These are phyloP conservation scores for Crotalus horridus DNA, from an alignment of 2,113 vertebrate genomes.

Conservation along the genomic window DNA sequence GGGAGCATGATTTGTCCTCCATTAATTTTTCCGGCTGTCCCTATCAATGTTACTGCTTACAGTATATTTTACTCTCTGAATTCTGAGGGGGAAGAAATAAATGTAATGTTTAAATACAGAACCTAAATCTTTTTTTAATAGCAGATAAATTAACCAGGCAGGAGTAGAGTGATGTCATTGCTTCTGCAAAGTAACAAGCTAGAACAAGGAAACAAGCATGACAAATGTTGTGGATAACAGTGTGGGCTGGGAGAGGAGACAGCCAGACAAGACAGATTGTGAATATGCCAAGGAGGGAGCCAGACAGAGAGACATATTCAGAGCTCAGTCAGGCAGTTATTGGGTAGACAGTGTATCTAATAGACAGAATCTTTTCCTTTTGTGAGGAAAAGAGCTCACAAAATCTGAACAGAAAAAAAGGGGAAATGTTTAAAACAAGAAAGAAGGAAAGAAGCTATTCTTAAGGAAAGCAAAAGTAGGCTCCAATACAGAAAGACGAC, in stretches of 20 bases:
- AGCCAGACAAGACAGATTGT: not conserved
- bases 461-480: not conserved
- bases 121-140: not conserved
- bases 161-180: not conserved
- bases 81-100: not conserved
- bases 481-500: not conserved
- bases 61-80: not conserved
- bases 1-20: not conserved
- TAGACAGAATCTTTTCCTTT: not conserved
- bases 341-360: not conserved
- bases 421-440: not conserved
- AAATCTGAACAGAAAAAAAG: not conserved
- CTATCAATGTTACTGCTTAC: not conserved
- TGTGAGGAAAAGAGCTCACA: not conserved
- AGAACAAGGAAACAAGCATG: not conserved
- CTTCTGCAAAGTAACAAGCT: not conserved
- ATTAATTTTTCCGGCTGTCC: not conserved
- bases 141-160: not conserved
- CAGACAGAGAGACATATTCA: not conserved
- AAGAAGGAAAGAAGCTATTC: not conserved
- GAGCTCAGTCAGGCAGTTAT: not conserved
- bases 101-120: not conserved
- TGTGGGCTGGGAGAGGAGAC: not conserved
- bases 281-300: not conserved
- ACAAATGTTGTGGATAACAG: not conserved